phyloP scores from a whole-genome alignment of 2,113 vertebrate species.

The Sapajus apella region DNA sequence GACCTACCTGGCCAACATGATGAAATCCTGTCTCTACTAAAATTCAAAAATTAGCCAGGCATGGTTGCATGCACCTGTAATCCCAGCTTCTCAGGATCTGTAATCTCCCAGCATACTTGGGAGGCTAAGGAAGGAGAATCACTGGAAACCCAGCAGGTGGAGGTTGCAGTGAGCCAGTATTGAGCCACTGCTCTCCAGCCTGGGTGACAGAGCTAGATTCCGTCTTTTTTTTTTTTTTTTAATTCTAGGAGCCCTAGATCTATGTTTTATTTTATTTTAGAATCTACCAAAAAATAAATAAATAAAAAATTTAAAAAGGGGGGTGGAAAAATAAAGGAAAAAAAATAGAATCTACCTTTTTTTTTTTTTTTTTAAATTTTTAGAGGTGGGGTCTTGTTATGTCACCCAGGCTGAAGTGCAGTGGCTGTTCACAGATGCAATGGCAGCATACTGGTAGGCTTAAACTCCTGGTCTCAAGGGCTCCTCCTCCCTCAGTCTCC shows the following conservation, averaged over 20 bases:
- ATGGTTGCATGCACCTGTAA: not conserved
- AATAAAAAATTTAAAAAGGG: too few relatives aligned
- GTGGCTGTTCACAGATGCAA: not conserved
- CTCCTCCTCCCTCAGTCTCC: not conserved
- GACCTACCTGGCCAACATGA: not conserved
- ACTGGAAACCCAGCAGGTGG: not conserved
- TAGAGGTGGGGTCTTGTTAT: not conserved
- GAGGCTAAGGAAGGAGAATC: not conserved
- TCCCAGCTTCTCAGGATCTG: not conserved
- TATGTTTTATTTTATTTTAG: not conserved
- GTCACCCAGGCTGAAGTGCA: not conserved
- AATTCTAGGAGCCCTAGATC: not conserved
- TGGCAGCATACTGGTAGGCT: not conserved
- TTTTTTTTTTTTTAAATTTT: not conserved
- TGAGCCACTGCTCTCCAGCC: not conserved
- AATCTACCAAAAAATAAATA: not conserved
- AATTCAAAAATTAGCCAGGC: not conserved
- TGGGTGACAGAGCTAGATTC: not conserved
- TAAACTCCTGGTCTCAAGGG: not conserved
- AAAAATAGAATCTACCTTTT: not conserved
- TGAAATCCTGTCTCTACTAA: not conserved
- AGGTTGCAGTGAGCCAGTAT: not conserved
- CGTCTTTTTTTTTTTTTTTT: not conserved
- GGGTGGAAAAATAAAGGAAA: too few relatives aligned
- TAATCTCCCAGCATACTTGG: not conserved